Percentiles rank a stretch among this genome's conserved stretches.
These are phyloP conservation scores for Chironomus tentans DNA, from an alignment of 2,888 invertebrate genomes.

Conservation along the genomic window DNA sequence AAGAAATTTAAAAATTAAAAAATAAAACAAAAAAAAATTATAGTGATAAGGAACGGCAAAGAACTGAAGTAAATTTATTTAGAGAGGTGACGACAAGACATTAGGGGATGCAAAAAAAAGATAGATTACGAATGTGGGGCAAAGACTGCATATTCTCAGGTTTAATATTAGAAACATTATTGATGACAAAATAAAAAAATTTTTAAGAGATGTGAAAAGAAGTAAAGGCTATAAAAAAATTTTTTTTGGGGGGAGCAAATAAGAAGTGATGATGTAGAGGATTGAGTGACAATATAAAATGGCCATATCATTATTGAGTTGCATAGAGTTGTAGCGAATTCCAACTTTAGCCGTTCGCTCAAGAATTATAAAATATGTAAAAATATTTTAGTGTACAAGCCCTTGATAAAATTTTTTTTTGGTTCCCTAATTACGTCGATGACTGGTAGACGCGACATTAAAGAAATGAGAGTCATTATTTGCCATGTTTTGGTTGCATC, in stretches of 20 bases:
- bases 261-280: background rate
- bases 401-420: too few relatives aligned
- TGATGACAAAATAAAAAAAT: background rate
- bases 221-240: background rate
- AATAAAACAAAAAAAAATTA: background rate
- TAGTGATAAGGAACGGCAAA: background rate
- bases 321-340: too few relatives aligned
- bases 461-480: background rate
- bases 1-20: too few relatives aligned
- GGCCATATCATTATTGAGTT: background rate
- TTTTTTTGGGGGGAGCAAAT: background rate
- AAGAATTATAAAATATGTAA: too few relatives aligned
- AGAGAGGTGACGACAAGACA: background rate
- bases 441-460: background rate
- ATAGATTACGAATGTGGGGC: background rate
- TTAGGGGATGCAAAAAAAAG: background rate
- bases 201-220: background rate
- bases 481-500: background rate
- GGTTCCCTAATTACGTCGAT: too few relatives aligned
- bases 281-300: background rate
- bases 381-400: background rate
- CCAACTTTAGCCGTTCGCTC: too few relatives aligned
- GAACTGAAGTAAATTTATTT: background rate
- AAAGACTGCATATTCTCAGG: constrained; percentile 6
- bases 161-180: background rate